Base-by-base conservation (phyloP, 1,140 invertebrate genomes). In the Nixonia krombeini region DNA sequence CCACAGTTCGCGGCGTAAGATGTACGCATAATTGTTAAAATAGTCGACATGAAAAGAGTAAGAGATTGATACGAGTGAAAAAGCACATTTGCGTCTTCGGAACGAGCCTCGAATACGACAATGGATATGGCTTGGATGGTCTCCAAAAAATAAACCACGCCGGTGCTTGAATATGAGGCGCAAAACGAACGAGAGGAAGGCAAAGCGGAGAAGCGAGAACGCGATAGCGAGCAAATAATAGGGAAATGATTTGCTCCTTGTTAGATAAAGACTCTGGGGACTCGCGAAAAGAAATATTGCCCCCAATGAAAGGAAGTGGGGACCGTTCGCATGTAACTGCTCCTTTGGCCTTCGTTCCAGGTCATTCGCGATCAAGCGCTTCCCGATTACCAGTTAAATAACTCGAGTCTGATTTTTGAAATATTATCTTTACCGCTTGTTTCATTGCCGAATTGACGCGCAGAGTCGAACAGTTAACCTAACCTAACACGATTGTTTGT, bases 211-310 rank as follows among this genome's bases (percentile, higher is more conserved):
- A 68, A 77, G 75, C 70, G 66, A 76, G 73, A 72, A 69, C 55
- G 77, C 78, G 82, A 85, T 85, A 84, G 82, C 80, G 78, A 82
- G 80, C 79, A 84, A 84, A 84, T 85, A 85, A 85, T 85, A 85
- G 83, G 82, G 83, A 85, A 85, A 85, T 85, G 82, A 85, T 85
- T 85, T 84, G 83, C 82, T 85, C 81, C 83, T 84, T 85, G 83
- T 84, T 85, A 85, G 83, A 85, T 85, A 85, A 85, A 85, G 81
- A 80, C 78, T 73, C 74, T 61, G 66, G 76, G 73, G 67, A 73
- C 75, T 80, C 72, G 76, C 75, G 77, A 79, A 84, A 84, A 83
- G 81, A 83, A 85, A 81, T 84, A 84, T 83, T 80, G 78, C 78
- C 59, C 64, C 68, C 68, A 74, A 76, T 82, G 80, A 81, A 84